These are phyloP conservation scores for Didymodactylos carnosus DNA, from an alignment of 2,888 invertebrate species.

Conservation along the genomic window DNA sequence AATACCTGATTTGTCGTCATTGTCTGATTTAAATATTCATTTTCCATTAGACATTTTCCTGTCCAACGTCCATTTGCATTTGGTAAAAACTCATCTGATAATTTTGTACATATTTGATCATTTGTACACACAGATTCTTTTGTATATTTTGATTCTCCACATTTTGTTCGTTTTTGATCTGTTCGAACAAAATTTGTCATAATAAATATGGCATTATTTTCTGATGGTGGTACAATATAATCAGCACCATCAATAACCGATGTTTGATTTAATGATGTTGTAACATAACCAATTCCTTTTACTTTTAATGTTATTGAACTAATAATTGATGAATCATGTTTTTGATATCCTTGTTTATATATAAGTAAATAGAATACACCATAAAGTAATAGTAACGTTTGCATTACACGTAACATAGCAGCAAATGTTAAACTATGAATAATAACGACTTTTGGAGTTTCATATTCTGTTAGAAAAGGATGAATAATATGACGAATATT, in stretches of 20 bases:
- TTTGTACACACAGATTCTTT: not conserved
- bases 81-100: not conserved
- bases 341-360: constrained; percentile 38
- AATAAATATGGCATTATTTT: constrained; percentile 39
- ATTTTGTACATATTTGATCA: not conserved
- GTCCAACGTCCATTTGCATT: constrained; percentile 2
- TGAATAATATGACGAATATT: no score
- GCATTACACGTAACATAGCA: not conserved
- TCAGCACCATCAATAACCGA: not conserved
- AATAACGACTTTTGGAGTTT: not conserved
- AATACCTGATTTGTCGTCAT: not conserved
- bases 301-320: constrained; percentile 37
- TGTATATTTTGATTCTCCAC: constrained; percentile 23
- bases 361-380: not conserved
- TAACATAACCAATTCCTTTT: constrained; percentile 34
- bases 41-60: not conserved
- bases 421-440: not conserved
- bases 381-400: not conserved
- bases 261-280: not conserved
- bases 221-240: constrained; percentile 18
- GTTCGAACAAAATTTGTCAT: constrained; percentile 38
- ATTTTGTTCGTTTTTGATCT: constrained; percentile 30
- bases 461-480: not conserved
- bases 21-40: not conserved
- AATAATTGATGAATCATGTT: constrained; percentile 30